Conservation (phyloP, 1,140 invertebrate genomes). For the Phocides pigmalion region DNA sequence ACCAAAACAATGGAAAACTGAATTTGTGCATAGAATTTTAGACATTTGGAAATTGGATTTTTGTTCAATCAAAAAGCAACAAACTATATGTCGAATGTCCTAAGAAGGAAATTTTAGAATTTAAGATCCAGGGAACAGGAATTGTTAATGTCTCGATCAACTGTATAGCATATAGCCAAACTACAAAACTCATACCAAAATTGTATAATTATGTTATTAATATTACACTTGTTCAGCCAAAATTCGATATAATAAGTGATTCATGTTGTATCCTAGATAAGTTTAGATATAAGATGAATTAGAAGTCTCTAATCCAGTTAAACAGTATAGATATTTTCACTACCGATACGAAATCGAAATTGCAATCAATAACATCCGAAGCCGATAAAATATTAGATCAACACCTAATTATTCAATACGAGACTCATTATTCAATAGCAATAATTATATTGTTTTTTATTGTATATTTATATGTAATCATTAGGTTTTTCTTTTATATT, state of each 20-base stretch:
- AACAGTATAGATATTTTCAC: constrained; percentile 15
- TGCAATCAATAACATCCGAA: constrained; percentile 7
- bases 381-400: constrained; percentile 20
- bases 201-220: constrained; percentile 22
- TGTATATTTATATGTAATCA: not conserved
- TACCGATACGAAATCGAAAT: not conserved
- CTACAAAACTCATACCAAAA: constrained; percentile 26
- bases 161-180: constrained; percentile 30
- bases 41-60: constrained; percentile 46
- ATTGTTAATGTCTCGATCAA: constrained; percentile 26
- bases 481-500: too few species aligned
- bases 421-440: constrained; percentile 21
- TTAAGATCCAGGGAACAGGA: constrained; percentile 33
- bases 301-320: constrained; percentile 27
- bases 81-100: constrained; percentile 38
- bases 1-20: constrained; percentile 39
- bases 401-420: constrained; percentile 25
- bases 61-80: constrained; percentile 34
- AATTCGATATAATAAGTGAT: constrained; percentile 40
- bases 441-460: not conserved
- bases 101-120: constrained; percentile 17
- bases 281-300: constrained; percentile 27
- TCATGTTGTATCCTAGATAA: constrained; percentile 35
- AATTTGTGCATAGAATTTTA: constrained; percentile 35
- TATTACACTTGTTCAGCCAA: not conserved